Evolutionary conservation across 2,113 vertebrate genomes (phyloP).

Genomic region (Ceuthmochares aereus): DNA sequence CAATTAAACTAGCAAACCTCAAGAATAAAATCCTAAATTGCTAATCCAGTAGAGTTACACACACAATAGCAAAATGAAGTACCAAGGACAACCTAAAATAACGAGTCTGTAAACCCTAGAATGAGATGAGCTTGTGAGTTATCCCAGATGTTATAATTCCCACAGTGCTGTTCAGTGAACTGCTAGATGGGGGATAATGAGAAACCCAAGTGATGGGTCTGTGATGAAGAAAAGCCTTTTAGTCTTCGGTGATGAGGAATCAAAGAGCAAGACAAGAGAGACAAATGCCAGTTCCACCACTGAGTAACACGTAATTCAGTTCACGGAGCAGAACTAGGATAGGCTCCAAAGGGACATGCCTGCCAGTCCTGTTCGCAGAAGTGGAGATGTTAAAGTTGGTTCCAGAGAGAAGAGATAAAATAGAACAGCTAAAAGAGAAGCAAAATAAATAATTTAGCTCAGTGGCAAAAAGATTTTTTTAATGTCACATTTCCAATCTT

Average conservation of each 20-base stretch:
- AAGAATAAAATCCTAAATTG: not conserved
- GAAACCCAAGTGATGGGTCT: not conserved
- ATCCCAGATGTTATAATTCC: not conserved
- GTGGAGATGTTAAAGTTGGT: slow-evolving; percentile 24
- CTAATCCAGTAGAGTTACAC: not conserved
- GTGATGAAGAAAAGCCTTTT: slow-evolving; percentile 10
- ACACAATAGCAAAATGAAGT: not conserved
- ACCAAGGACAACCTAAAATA: not conserved
- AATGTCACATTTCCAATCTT: slow-evolving; percentile 37
- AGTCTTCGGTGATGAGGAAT: not conserved
- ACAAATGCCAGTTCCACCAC: slow-evolving; percentile 7
- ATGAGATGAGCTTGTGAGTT: not conserved
- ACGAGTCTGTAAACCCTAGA: not conserved
- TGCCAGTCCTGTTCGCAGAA: slow-evolving; percentile 7
- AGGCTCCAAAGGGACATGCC: not conserved
- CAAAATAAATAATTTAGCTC: slow-evolving; percentile 63
- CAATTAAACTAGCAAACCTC: not conserved
- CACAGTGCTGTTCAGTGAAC: not conserved
- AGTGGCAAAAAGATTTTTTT: slow-evolving; percentile 1
- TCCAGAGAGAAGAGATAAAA: slow-evolving; percentile 17
- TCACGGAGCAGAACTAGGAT: slow-evolving; percentile 25
- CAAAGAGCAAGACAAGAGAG: not conserved
- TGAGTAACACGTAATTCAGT: not conserved
- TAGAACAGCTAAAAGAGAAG: slow-evolving; percentile 1
- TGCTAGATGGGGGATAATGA: not conserved